Evolutionary conservation across 2,797 vertebrate genomes (phyloP).

Genomic region (Lycodopsis pacificus): DNA sequence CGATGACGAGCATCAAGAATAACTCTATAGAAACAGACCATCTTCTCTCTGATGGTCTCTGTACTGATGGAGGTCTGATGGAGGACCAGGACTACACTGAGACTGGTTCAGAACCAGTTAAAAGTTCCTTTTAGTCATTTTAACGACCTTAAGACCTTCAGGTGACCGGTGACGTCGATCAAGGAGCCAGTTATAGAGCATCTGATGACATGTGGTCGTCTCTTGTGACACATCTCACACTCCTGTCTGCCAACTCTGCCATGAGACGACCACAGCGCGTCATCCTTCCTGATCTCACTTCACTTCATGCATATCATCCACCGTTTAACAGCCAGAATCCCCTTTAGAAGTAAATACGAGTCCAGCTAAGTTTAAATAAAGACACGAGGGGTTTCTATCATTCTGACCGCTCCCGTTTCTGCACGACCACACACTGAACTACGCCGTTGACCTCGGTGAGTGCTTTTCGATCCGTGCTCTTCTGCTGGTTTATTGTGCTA

Average conservation of each 20-base stretch:
- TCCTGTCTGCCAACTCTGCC: not conserved
- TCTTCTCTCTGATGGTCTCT: no score
- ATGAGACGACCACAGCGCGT: not conserved
- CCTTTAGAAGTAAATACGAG: not conserved
- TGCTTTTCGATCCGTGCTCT: constrained; percentile 5
- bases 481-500: constrained; percentile 17
- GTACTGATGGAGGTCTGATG: no score
- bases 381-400: not conserved
- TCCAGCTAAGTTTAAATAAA: not conserved
- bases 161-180: not conserved
- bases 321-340: not conserved
- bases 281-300: no score
- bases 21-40: no score
- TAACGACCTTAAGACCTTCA: not conserved
- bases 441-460: constrained; percentile 5
- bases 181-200: not conserved
- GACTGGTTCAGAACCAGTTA: no score
- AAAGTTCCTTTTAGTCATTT: not conserved
- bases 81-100: no score
- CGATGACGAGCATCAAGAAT: no score
- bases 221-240: not conserved
- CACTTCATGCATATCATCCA: no score
- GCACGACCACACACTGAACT: not conserved
- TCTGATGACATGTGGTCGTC: not conserved
- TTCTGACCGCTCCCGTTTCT: not conserved